These are phyloP conservation scores for Pammene aurita DNA, from an alignment of 2,888 invertebrate species.

Conservation along the genomic window DNA sequence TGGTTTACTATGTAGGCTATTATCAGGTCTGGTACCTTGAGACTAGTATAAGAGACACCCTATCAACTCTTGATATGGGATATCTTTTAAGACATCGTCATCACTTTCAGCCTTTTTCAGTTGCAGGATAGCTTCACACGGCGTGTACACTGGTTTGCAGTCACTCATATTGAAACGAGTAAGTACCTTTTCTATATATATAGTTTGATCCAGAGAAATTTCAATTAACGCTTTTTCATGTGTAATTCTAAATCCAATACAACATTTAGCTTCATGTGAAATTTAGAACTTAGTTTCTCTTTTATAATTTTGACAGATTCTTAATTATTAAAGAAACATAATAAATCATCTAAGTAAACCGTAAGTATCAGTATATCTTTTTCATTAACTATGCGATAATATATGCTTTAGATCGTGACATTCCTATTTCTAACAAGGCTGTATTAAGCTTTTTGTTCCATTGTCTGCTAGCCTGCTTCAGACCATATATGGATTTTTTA, in stretches of 20 bases:
- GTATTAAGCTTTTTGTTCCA: slow-evolving; percentile 47
- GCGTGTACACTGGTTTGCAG: slow-evolving; percentile 17
- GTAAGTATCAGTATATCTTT: slow-evolving; percentile 1
- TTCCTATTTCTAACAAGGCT: slow-evolving; percentile 45
- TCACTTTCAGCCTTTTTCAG: slow-evolving; percentile 13
- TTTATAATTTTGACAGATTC: too few species aligned
- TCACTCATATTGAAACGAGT: slow-evolving; percentile 17
- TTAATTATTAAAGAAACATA: too few species aligned
- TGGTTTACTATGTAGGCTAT: slow-evolving; percentile 31
- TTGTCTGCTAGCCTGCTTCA: slow-evolving; percentile 45
- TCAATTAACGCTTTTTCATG: neutral
- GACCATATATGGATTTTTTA: slow-evolving; percentile 44
- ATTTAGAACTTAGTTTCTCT: too few species aligned
- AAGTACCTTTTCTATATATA: too few species aligned
- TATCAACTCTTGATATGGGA: slow-evolving; percentile 12
- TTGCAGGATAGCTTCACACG: slow-evolving; percentile 6
- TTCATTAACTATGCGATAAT: slow-evolving; percentile 1
- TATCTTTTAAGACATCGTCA: slow-evolving; percentile 32
- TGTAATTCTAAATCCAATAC: neutral
- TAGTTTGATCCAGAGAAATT: too few species aligned
- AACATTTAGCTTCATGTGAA: slow-evolving; percentile 9
- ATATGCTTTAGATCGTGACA: slow-evolving; percentile 41
- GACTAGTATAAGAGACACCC: slow-evolving; percentile 27
- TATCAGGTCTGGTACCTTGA: slow-evolving; percentile 32
- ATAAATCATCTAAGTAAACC: neutral